Conservation (phyloP, 2,797 vertebrate genomes). For the Podargus strigoides region DNA sequence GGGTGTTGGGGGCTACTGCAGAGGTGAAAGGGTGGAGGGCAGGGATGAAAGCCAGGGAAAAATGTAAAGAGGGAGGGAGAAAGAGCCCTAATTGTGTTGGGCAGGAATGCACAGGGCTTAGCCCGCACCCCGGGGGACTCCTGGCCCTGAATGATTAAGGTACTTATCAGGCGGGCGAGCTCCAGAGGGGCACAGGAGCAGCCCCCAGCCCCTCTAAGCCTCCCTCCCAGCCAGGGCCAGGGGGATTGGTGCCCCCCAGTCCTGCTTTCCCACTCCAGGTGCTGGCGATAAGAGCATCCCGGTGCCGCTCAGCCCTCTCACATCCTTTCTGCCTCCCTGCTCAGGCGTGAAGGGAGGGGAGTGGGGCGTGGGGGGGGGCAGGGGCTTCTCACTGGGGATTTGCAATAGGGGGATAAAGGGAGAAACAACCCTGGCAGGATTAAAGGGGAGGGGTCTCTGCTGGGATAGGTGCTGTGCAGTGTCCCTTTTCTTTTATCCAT, state of each 20-base stretch:
- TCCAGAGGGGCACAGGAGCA: slow-evolving; percentile 15
- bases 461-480: slow-evolving; percentile 36
- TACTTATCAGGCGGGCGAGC: slow-evolving; percentile 20
- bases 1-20: background rate
- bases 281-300: slow-evolving; percentile 34
- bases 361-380: background rate
- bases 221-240: background rate
- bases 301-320: background rate
- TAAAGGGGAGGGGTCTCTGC: slow-evolving; percentile 51
- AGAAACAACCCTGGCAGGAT: slow-evolving; percentile 43
- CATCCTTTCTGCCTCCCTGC: background rate
- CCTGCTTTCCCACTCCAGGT: slow-evolving; percentile 16
- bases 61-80: background rate
- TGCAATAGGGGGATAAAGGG: slow-evolving; percentile 49
- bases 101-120: slow-evolving; percentile 33
- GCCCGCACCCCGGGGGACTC: slow-evolving; percentile 22
- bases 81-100: background rate
- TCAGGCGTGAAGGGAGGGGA: background rate
- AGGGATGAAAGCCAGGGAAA: background rate
- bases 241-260: background rate
- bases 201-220: slow-evolving; percentile 24
- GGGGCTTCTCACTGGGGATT: slow-evolving; percentile 8
- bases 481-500: slow-evolving; percentile 61
- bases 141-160: slow-evolving; percentile 47
- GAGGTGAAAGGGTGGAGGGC: background rate